Evolutionary conservation across 1,140 invertebrate genomes (phyloP).

Genomic region (Galleria mellonella): DNA sequence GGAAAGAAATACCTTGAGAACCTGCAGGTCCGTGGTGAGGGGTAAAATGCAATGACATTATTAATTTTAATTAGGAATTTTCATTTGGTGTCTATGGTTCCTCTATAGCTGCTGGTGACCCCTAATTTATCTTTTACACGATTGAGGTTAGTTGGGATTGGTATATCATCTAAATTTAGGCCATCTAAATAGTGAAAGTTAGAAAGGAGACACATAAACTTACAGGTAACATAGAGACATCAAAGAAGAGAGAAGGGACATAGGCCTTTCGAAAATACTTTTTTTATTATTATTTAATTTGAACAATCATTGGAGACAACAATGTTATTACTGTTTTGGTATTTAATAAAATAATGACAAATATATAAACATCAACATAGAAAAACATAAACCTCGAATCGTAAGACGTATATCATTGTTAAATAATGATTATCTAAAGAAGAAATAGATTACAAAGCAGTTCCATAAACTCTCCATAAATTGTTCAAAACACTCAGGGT

Average conservation of each 20-base stretch:
- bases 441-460: not conserved
- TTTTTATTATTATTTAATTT: conserved; percentile 13
- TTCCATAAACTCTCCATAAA: conserved; percentile 25
- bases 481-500: conserved; percentile 43
- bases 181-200: conserved; percentile 43
- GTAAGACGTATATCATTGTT: no score
- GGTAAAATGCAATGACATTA: conserved; percentile 69
- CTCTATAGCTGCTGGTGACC: conserved; percentile 50
- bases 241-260: conserved; percentile 44
- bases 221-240: conserved; percentile 57
- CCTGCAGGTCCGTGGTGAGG: conserved; percentile 76
- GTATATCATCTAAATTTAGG: conserved; percentile 12
- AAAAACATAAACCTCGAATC: no score
- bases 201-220: conserved; percentile 51
- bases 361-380: no score
- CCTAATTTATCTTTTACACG: conserved; percentile 39
- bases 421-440: not conserved
- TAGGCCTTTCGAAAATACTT: conserved; percentile 16
- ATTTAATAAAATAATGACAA: no score
- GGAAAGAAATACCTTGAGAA: conserved; percentile 82
- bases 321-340: no score
- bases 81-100: conserved; percentile 37
- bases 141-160: conserved; percentile 28
- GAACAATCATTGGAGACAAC: conserved; percentile 26
- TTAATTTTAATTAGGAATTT: conserved; percentile 65